Percentiles rank a stretch among this genome's conserved stretches.
These are phyloP conservation scores for Zhuqinia jingwanae DNA, from an alignment of 2,888 invertebrate species.

Conservation along the genomic window DNA sequence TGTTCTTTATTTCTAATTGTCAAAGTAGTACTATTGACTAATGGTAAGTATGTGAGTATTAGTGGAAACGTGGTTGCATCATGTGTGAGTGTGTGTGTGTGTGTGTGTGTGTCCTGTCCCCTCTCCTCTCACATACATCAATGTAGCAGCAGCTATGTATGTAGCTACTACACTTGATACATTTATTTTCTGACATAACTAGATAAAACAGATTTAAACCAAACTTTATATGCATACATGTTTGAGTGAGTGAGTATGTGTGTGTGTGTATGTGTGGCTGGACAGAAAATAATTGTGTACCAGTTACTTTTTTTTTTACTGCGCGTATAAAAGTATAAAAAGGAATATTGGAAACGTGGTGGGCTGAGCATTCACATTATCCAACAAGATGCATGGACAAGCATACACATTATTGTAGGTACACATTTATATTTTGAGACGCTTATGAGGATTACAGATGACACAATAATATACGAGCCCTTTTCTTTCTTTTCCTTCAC, in stretches of 20 bases:
- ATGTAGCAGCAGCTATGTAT: too few relatives aligned
- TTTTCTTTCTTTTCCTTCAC: slow-evolving; percentile 16
- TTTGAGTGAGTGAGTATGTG: not conserved
- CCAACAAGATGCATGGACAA: slow-evolving; percentile 67
- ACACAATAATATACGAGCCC: slow-evolving; percentile 67
- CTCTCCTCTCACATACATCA: not conserved
- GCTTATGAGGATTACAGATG: slow-evolving; percentile 69
- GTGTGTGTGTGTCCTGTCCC: not conserved
- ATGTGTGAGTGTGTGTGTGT: too few relatives aligned
- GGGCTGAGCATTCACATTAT: slow-evolving; percentile 64
- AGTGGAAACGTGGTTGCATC: slow-evolving; percentile 44
- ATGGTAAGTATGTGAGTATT: not conserved
- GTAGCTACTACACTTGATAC: not conserved
- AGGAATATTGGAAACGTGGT: slow-evolving; percentile 59
- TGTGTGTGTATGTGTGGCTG: not conserved
- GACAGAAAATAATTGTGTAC: slow-evolving; percentile 54
- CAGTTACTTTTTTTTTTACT: too few relatives aligned
- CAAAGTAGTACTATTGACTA: not conserved
- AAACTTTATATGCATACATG: not conserved
- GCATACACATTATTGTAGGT: slow-evolving; percentile 18
- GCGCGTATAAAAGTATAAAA: slow-evolving; percentile 37
- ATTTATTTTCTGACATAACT: slow-evolving; percentile 48
- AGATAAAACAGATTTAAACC: slow-evolving; percentile 65
- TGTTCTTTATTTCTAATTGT: too few relatives aligned
- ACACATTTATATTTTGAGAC: slow-evolving; percentile 51